Base-by-base conservation (phyloP, 2,113 vertebrate species). In the Talpa occidentalis region DNA sequence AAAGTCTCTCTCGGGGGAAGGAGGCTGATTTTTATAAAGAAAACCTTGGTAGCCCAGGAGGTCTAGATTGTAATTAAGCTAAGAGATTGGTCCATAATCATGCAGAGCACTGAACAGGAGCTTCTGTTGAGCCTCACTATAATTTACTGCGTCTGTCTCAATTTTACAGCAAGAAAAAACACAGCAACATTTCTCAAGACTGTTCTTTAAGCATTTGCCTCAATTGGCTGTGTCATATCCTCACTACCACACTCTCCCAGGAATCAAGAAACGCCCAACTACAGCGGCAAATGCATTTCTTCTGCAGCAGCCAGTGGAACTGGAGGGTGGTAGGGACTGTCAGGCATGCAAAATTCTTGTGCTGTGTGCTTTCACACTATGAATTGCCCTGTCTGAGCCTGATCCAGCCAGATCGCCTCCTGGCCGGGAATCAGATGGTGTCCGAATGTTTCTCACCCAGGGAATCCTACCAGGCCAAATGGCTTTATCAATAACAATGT, bases 1-100 rank as follows among this genome's bases (percentile, higher is more conserved):
- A 70, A 70, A 54, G 84, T 40, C 2, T 69, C 49, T 73, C 19
- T 79, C 35, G 47, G 67, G 85, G 54, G 32, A 84, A 69, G 42
- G 19, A 84, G 56, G 19, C 47, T 66, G 40, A 7, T 47, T 83
- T 85, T 86, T 86, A 67, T 87, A 49, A 95, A 88, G 85, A 70
- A 86, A 42, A 66, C 4, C 82, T 84, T 90, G 52, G 24, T n/a
- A 73, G 69, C 54, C 72, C 59, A 49, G 85, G 81, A 59, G 28
- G 42, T 95, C 79, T 70, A 32, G 56, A 74, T 30, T 70, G 66
- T 78, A 40, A 44, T 77, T 82, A 67, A 88, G 62, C 28, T 21
- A 19, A 93, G 73, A 66, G 42, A 28, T 69, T 84, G 49, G 49
- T 56, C 12, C 40, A 22, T 30, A 40, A 32, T 47, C 54, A 49